Conservation (phyloP, 2,113 vertebrate species). For the Muntiacus reevesi region DNA sequence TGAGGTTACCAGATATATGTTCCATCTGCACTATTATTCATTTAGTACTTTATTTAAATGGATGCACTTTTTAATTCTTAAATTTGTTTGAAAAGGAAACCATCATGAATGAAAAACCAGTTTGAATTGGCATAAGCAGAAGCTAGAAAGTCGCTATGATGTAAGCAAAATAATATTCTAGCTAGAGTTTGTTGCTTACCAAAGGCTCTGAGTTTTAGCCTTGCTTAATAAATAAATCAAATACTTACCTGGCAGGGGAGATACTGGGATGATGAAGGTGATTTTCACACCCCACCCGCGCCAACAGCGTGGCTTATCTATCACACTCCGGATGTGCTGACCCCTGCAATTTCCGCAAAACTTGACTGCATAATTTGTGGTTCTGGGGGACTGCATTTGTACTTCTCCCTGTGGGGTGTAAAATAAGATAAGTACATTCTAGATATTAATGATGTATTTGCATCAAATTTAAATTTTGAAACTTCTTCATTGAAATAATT, state of each 20-base stretch:
- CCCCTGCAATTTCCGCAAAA: background rate
- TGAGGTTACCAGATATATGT: background rate
- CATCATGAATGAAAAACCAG: background rate
- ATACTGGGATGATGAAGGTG: background rate
- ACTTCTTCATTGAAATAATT: background rate
- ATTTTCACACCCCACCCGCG: background rate
- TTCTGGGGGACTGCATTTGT: background rate
- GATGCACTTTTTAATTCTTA: background rate
- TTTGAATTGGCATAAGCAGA: background rate
- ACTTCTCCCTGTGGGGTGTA: background rate
- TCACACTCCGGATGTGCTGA: background rate
- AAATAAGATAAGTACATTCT: background rate
- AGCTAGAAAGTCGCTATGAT: background rate
- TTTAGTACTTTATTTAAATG: background rate
- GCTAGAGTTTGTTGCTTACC: background rate
- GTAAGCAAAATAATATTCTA: constrained; percentile 16
- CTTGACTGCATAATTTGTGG: background rate
- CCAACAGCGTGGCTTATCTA: background rate
- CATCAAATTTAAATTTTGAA: background rate
- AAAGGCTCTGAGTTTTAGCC: background rate
- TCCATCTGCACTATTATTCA: background rate
- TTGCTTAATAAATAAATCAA: background rate
- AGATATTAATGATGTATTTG: background rate
- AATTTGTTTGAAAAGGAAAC: background rate
- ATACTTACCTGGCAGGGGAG: background rate